Percentiles rank a stretch among this genome's conserved stretches.
phyloP scores from a whole-genome alignment of 2,797 vertebrate species.

The Leontopithecus rosalia region DNA sequence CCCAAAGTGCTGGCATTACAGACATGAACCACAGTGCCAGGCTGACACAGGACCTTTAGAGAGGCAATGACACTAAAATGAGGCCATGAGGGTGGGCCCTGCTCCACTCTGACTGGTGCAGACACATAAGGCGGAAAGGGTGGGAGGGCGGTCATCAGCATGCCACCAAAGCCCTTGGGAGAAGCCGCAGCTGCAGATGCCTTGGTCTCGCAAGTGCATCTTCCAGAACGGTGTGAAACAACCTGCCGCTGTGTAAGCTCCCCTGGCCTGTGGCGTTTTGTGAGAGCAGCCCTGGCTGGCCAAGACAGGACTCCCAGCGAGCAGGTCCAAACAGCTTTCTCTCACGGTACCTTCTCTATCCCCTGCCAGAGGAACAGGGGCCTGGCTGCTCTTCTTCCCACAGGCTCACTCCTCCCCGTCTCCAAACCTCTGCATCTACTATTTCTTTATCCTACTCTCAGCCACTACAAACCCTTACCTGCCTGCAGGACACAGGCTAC shows the following conservation, averaged over 20 bases:
- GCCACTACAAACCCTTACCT: neutral
- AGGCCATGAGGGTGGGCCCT: too few species aligned
- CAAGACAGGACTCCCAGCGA: accelerated
- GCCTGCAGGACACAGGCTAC: accelerated
- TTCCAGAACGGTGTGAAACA: neutral
- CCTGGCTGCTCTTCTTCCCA: neutral
- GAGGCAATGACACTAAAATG: neutral
- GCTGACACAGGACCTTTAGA: neutral
- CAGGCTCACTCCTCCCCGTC: accelerated
- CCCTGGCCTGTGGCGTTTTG: accelerated
- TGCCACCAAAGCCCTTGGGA: neutral
- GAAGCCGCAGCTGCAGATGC: neutral
- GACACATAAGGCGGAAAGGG: neutral
- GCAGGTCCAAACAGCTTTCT: neutral
- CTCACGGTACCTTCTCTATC: accelerated
- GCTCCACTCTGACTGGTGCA: neutral
- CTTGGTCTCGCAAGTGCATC: neutral
- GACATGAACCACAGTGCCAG: neutral
- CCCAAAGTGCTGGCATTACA: neutral
- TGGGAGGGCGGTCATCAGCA: accelerated
- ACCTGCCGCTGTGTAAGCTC: too few species aligned
- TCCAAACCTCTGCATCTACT: neutral
- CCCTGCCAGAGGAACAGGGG: accelerated
- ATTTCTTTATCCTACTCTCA: neutral
- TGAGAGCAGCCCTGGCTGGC: too few species aligned